phyloP scores from a whole-genome alignment of 2,797 vertebrate genomes.

The Propithecus perrieri region DNA sequence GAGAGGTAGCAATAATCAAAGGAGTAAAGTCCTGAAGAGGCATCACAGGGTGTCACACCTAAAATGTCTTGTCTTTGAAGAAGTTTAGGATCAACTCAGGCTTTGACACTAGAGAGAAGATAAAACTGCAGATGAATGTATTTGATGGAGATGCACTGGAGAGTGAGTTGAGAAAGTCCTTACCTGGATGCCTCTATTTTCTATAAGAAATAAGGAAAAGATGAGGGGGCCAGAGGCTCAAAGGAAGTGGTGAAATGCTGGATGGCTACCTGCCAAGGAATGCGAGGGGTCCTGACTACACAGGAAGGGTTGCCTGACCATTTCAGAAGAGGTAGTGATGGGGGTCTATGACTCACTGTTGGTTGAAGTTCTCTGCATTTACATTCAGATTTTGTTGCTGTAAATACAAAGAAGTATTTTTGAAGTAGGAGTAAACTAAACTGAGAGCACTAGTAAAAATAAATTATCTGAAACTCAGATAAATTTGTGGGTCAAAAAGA shows the following conservation, averaged over 20 bases:
- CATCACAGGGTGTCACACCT: neutral
- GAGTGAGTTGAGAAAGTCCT: neutral
- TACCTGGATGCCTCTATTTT: neutral
- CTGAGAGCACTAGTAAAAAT: neutral
- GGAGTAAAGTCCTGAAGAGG: neutral
- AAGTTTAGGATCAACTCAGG: neutral
- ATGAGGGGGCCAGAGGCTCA: neutral
- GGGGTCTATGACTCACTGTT: neutral
- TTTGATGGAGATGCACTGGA: neutral
- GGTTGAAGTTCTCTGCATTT: neutral
- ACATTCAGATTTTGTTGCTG: neutral
- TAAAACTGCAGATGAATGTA: neutral
- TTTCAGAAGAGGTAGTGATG: neutral
- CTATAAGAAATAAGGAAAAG: neutral
- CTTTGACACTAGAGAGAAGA: neutral
- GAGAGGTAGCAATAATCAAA: neutral
- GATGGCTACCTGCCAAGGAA: neutral
- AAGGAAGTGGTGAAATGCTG: neutral
- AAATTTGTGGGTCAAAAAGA: slow-evolving; percentile 8
- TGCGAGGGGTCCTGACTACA: neutral
- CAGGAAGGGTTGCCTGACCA: neutral
- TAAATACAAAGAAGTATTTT: slow-evolving; percentile 15
- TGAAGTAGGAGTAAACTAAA: neutral
- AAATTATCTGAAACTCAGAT: slow-evolving; percentile 16
- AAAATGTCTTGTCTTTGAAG: neutral